Evolutionary conservation across 2,797 vertebrate genomes (phyloP), one percentile per base, ranked within the genome.

Genomic region (Acanthornis magna): DNA sequence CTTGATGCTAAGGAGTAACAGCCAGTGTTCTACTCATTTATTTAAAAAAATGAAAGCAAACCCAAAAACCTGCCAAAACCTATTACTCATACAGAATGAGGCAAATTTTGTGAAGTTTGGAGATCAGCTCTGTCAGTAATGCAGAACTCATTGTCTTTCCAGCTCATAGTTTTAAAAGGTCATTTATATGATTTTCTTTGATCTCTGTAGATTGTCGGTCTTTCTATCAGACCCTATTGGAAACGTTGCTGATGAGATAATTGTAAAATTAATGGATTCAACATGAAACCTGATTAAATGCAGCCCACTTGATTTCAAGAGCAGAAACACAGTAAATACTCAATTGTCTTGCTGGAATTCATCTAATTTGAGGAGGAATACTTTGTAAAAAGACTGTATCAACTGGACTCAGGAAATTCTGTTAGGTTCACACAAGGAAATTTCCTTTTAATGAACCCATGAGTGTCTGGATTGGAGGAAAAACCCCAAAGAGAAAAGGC

Each of bases 221-320:
- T 71, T 85, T 87, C 84, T 87, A 82, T 90, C 47, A 81, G 70
- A 93, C 50, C 4, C 57, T 58, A 17, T 5, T 65, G 58, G 85
- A 91, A 96, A 81, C 91, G 72, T 87, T 16, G 4, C 54, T 95
- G 76, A 95, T 93, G 61, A 92, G 48, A 73, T 92, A 91, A 95
- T 60, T 77, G 67, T 29, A 72, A 86, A 93, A 85, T 77, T 78
- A 88, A 92, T 58, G 80, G 45, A 84, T 88, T 87, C 72, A 79
- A 68, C 50, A 43, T 54, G 73, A 83, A 88, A 65, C 60, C 67
- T 96, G 91, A 89, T 93, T 96, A 96, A 95, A 75, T 88, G 32
- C 45, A 85, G 40, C 15, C 70, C 50, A 55, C 32, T 90, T 77
- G 58, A 79, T 83, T 94, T 91, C 85, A 91, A 87, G 47, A 89